These are phyloP conservation scores for Chorisops tibialis DNA, from an alignment of 2,888 invertebrate species.

Conservation along the genomic window DNA sequence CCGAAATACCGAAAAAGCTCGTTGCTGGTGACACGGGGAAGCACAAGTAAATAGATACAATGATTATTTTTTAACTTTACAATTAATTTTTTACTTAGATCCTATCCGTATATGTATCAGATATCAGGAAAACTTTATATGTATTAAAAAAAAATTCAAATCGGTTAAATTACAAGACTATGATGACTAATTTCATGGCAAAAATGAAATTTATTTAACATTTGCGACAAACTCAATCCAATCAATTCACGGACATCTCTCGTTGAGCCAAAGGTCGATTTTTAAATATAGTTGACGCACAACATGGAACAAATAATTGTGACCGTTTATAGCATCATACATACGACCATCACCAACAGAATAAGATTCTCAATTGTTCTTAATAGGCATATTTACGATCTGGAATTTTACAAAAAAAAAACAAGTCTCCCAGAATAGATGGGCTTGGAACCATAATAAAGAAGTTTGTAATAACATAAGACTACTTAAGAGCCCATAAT, in stretches of 20 bases:
- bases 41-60: no score
- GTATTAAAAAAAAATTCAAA: no score
- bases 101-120: no score
- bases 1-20: no score
- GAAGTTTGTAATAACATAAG: background rate
- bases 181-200: no score
- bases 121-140: no score
- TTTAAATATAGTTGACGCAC: conserved; percentile 22
- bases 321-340: background rate
- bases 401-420: conserved; percentile 24
- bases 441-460: conserved; percentile 8
- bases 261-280: conserved; percentile 7
- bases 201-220: background rate
- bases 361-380: conserved; percentile 28
- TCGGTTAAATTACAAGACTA: no score
- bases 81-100: no score
- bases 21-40: no score
- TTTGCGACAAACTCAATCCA: conserved; percentile 18
- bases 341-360: conserved; percentile 12
- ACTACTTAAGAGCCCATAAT: no score
- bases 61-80: no score
- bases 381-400: conserved; percentile 31
- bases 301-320: conserved; percentile 9
- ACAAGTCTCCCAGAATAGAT: conserved; percentile 8
- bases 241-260: conserved; percentile 11